Percentiles rank a stretch among this genome's conserved stretches.
Conservation (phyloP, 2,888 invertebrate genomes). For the Conops quadrifasciatus region DNA sequence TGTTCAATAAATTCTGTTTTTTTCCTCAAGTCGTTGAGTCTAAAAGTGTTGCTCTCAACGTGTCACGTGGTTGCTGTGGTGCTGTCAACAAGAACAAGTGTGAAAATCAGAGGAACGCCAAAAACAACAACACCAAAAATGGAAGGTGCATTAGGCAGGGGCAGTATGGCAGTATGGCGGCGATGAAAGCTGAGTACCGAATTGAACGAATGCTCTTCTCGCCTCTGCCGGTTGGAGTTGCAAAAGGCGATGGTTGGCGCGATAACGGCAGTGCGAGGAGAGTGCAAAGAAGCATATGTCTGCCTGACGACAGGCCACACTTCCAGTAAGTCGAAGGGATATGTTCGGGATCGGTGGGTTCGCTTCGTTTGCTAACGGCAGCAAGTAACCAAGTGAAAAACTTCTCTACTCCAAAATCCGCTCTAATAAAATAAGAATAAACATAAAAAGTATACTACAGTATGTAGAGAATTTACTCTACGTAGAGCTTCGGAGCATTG, state of each 20-base stretch:
- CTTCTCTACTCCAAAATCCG: constrained; percentile 1
- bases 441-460: not conserved
- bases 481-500: too few relatives aligned
- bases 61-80: constrained; percentile 30
- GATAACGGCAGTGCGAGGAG: not conserved
- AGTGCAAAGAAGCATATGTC: not conserved
- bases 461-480: too few relatives aligned
- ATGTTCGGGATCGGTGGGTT: not conserved
- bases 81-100: not conserved
- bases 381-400: not conserved
- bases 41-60: constrained; percentile 19
- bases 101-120: not conserved
- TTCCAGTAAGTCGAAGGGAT: constrained; percentile 1
- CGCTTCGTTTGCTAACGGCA: not conserved
- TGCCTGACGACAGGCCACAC: not conserved
- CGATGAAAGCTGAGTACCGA: not conserved
- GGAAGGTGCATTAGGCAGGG: not conserved
- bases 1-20: constrained; percentile 21
- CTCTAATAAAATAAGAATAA: constrained; percentile 21
- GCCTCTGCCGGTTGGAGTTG: not conserved
- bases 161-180: not conserved
- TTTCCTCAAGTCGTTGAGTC: constrained; percentile 20
- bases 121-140: not conserved
- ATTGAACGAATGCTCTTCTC: too few relatives aligned
- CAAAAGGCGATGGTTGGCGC: not conserved